Percentiles rank a stretch among this genome's conserved stretches.
Evolutionary conservation across 2,797 vertebrate genomes (phyloP).

Genomic region (Gambusia yucatana): DNA sequence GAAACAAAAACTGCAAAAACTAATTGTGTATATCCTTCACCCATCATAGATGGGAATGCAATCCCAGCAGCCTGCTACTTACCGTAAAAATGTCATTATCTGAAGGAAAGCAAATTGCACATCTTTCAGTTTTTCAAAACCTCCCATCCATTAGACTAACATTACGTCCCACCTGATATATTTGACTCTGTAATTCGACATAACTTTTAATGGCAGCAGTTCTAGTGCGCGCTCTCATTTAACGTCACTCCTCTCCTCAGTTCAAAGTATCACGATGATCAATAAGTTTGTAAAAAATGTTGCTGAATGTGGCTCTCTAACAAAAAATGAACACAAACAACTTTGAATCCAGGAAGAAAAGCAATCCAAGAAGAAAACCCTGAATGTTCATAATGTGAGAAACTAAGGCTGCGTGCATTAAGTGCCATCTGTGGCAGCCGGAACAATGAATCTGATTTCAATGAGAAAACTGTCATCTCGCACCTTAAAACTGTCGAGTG

Average conservation of each 20-base stretch:
- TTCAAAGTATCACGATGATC: constrained; percentile 30
- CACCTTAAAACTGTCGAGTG: constrained; percentile 57
- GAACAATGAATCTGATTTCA: constrained; percentile 58
- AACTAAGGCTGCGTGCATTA: constrained; percentile 42
- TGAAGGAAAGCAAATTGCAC: background rate
- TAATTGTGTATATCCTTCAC: background rate
- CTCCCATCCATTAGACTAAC: background rate
- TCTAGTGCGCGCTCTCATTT: background rate
- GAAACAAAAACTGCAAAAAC: background rate
- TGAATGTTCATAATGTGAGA: constrained; percentile 32
- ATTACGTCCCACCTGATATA: background rate
- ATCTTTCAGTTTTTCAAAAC: background rate
- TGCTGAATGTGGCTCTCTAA: constrained; percentile 34
- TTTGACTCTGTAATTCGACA: background rate
- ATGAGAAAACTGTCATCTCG: constrained; percentile 67
- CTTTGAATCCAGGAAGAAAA: constrained; percentile 37
- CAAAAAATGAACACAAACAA: constrained; percentile 44
- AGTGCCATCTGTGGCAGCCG: constrained; percentile 62
- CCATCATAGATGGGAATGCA: background rate
- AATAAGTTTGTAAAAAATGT: constrained; percentile 17
- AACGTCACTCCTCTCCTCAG: background rate
- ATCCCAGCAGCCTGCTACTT: background rate
- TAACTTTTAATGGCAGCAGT: background rate
- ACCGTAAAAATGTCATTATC: background rate
- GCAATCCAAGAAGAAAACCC: constrained; percentile 21